phyloP scores from a whole-genome alignment of 1,140 invertebrate genomes.

The Galleria mellonella region DNA sequence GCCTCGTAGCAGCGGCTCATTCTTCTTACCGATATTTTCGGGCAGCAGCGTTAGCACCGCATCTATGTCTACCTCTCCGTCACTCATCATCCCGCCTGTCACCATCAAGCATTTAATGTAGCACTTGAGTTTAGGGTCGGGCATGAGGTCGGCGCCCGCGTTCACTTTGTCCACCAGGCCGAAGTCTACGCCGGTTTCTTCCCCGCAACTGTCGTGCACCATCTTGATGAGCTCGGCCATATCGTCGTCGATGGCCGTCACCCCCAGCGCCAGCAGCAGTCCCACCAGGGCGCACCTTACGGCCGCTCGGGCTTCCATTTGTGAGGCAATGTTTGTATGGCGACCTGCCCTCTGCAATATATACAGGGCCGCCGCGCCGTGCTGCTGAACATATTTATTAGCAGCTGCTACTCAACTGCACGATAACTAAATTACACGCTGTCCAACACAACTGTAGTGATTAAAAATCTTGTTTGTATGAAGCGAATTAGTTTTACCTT shows the following conservation, averaged over 20 bases:
- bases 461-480: slow-evolving; percentile 30
- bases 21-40: slow-evolving; percentile 30
- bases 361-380: not conserved
- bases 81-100: slow-evolving; percentile 55
- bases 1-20: slow-evolving; percentile 24
- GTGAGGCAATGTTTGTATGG: not conserved
- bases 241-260: slow-evolving; percentile 36
- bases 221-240: slow-evolving; percentile 54
- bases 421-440: slow-evolving; percentile 36
- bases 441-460: slow-evolving; percentile 10
- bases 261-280: slow-evolving; percentile 7
- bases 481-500: slow-evolving; percentile 11
- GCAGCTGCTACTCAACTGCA: too few species aligned
- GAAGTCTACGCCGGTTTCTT: slow-evolving; percentile 42
- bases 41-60: slow-evolving; percentile 48
- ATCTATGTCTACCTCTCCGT: slow-evolving; percentile 50
- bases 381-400: too few species aligned
- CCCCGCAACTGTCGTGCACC: slow-evolving; percentile 47
- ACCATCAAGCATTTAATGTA: slow-evolving; percentile 65
- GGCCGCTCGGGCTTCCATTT: not conserved
- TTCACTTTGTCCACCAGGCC: slow-evolving; percentile 39
- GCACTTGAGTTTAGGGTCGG: slow-evolving; percentile 48
- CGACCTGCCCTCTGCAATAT: slow-evolving; percentile 12
- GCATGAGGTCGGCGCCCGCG: slow-evolving; percentile 34
- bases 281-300: slow-evolving; percentile 2